phyloP scores from a whole-genome alignment of 1,140 invertebrate species.

The Arion vulgaris region DNA sequence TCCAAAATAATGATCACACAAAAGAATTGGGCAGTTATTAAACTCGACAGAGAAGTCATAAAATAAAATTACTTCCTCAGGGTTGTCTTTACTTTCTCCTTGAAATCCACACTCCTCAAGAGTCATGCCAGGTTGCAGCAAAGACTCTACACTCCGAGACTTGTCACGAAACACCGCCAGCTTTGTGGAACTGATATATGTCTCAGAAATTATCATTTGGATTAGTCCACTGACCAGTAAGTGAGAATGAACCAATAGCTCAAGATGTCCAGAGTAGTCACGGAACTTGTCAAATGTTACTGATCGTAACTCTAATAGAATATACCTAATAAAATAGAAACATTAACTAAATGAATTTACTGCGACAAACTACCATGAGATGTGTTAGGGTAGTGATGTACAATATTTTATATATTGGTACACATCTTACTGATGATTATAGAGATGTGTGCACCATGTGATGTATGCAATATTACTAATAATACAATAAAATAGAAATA shows the following conservation, averaged over 20 bases:
- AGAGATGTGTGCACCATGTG: too few relatives aligned
- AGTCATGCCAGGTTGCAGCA: constrained; percentile 53
- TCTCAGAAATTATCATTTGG: constrained; percentile 58
- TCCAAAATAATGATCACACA: constrained; percentile 70
- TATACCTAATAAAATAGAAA: constrained; percentile 54
- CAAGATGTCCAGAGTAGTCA: constrained; percentile 61
- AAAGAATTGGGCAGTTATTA: constrained; percentile 65
- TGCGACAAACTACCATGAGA: too few relatives aligned
- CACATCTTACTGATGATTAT: too few relatives aligned
- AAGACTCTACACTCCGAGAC: constrained; percentile 55
- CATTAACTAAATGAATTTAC: too few relatives aligned
- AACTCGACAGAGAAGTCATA: constrained; percentile 71
- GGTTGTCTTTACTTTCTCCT: constrained; percentile 56
- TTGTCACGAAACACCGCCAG: constrained; percentile 65
- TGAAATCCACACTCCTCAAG: constrained; percentile 64
- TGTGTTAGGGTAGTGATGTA: too few relatives aligned
- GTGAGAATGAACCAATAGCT: constrained; percentile 59
- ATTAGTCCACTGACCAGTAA: constrained; percentile 59
- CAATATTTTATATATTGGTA: too few relatives aligned
- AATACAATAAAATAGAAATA: too few relatives aligned
- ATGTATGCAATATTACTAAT: too few relatives aligned
- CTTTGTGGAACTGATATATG: constrained; percentile 61
- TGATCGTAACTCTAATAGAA: constrained; percentile 56
- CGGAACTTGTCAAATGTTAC: constrained; percentile 62
- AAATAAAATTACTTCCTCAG: constrained; percentile 62